Percentiles rank a stretch among this genome's conserved stretches.
Conservation (phyloP, 1,140 invertebrate genomes). For the Nephila pilipes region DNA sequence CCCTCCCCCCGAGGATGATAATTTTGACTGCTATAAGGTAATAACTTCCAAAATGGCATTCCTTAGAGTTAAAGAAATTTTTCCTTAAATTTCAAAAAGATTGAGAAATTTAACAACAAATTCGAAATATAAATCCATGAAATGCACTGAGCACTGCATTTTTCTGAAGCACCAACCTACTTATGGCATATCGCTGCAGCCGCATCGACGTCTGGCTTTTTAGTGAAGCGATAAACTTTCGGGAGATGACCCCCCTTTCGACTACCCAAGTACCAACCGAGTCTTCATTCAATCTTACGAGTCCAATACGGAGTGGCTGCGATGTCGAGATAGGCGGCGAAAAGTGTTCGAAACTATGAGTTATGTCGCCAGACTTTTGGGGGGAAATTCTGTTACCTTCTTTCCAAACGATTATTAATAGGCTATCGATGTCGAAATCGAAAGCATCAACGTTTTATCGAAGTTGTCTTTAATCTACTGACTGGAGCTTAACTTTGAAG, state of each 20-base stretch:
- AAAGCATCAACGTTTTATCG: neutral
- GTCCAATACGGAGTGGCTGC: neutral
- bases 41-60: too few species aligned
- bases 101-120: too few species aligned
- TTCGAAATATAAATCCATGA: too few species aligned
- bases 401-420: constrained; percentile 45
- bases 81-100: too few species aligned
- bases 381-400: constrained; percentile 8
- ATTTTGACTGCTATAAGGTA: too few species aligned
- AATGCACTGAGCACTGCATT: too few species aligned
- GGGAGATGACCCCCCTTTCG: too few species aligned
- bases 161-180: neutral
- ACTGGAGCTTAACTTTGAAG: constrained; percentile 22
- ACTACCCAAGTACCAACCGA: neutral
- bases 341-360: neutral
- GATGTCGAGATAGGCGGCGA: neutral
- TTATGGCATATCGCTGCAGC: neutral
- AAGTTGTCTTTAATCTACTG: neutral
- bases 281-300: constrained; percentile 5
- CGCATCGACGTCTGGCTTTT: neutral
- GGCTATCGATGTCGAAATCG: constrained; percentile 20
- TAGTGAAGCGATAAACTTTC: neutral
- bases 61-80: too few species aligned
- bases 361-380: neutral
- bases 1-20: too few species aligned